Evolutionary conservation across 2,113 vertebrate genomes (phyloP).

Genomic region (Ptilorrhoa leucosticta): DNA sequence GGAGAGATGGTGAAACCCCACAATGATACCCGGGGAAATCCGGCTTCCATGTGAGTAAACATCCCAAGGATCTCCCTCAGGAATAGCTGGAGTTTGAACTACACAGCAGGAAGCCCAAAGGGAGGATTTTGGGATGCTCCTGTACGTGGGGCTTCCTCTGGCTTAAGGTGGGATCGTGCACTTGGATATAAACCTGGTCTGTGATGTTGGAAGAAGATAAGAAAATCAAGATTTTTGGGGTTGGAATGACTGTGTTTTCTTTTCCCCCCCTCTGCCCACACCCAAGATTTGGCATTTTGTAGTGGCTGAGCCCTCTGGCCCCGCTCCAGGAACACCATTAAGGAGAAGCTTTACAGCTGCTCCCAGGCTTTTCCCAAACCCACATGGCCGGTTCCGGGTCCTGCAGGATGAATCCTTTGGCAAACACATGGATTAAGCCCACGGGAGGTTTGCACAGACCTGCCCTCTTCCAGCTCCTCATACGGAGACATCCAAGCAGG

Average conservation of each 20-base stretch:
- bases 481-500: background rate
- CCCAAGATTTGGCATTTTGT: background rate
- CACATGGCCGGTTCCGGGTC: rapidly evolving
- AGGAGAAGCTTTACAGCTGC: background rate
- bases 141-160: rapidly evolving
- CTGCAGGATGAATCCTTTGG: background rate
- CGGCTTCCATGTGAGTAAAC: background rate
- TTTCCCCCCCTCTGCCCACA: background rate
- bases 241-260: background rate
- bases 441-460: background rate
- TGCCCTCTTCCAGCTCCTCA: background rate
- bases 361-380: background rate
- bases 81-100: rapidly evolving
- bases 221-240: background rate
- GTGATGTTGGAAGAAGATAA: background rate
- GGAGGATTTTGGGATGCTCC: background rate
- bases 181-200: background rate
- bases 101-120: background rate
- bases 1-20: background rate
- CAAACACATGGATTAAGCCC: background rate
- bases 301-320: background rate
- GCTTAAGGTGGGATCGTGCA: background rate
- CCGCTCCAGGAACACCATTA: conserved; percentile 20
- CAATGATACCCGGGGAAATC: rapidly evolving
- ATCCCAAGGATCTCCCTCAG: background rate